phyloP scores from a whole-genome alignment of 2,113 vertebrate genomes.

The Megaptera novaeangliae region DNA sequence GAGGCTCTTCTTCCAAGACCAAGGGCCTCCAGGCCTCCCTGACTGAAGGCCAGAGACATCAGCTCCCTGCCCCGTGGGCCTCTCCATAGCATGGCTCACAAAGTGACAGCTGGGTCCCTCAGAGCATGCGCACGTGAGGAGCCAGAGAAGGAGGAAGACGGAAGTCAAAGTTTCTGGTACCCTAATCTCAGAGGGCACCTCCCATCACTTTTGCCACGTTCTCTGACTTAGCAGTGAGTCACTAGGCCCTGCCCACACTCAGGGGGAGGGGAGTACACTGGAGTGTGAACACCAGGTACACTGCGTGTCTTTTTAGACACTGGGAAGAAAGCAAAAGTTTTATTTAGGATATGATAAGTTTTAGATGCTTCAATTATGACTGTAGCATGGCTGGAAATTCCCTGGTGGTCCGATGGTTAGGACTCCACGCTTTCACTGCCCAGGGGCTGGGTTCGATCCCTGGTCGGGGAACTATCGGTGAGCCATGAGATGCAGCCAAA shows the following conservation, averaged over 20 bases:
- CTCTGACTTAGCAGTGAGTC: neutral
- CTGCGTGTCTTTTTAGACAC: neutral
- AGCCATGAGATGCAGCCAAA: too few relatives aligned
- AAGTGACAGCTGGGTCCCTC: neutral
- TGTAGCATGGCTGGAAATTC: neutral
- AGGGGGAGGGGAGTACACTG: rapidly evolving
- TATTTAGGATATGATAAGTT: neutral
- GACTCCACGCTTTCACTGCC: too few relatives aligned
- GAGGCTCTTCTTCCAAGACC: neutral
- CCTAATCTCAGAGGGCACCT: neutral
- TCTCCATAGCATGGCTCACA: neutral
- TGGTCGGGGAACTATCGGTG: too few relatives aligned
- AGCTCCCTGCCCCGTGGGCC: rapidly evolving
- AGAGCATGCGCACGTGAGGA: too few relatives aligned
- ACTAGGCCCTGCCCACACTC: too few relatives aligned
- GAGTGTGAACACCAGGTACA: too few relatives aligned
- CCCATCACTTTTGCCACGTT: rapidly evolving
- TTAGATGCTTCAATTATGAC: neutral
- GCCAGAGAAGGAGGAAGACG: neutral
- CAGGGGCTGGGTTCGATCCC: too few relatives aligned
- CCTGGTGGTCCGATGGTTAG: too few relatives aligned
- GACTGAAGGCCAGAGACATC: neutral
- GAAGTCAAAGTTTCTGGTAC: rapidly evolving
- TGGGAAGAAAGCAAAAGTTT: neutral
- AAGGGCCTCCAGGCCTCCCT: neutral